Base-by-base conservation (phyloP, 53 echinoderm and acorn worm species). In the Paracentrotus lividus region DNA sequence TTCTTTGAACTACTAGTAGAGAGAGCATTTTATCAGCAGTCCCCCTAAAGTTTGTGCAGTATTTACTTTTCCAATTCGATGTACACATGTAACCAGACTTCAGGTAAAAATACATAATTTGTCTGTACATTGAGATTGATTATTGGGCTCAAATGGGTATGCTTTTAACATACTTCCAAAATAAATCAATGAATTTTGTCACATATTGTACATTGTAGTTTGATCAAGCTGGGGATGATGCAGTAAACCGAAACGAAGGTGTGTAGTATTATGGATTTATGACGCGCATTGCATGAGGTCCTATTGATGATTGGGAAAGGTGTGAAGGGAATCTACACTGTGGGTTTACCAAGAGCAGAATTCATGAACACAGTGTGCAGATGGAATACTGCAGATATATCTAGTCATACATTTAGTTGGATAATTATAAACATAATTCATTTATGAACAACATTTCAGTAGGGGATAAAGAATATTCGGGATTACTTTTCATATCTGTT, bases 61-160 rank as follows among this genome's bases (percentile, higher is more conserved):
- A 33, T 81, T 45, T 81, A 47, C 81, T 81, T 47, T n/a, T 47
- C 81, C n/a, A 43, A 81, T 47, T 81, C 81, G 47, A 26, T 10
- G 1, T 47, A 26, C n/a, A 43, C 23, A 47, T 44, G 72, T 42
- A 81, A 81, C 47, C 81, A 81, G 45, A 47, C 81, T n/a, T 26
- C 24, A 45, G 23, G 81, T 16, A 44, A 81, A n/a, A n/a, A n/a
- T n/a, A n/a, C n/a, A 81, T 47, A 81, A 44, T 8, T 47, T 26
- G 45, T 81, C 45, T 76, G 76, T 42, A 76, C 10, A 76, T 76
- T 21, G 4, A 16, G 14, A 40, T 13, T 31, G n/a, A 14, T 75
- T 2, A 14, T 3, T 27, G 31, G 8, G 64, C 29, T 27, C 26
- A 64, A 10, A 0, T 64, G 31, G 64, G 64, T 64, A 64, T 9